Percentiles rank a stretch among this genome's conserved stretches.
Evolutionary conservation across 1,140 invertebrate genomes (phyloP).

Genomic region (Drosophila biarmipes): DNA sequence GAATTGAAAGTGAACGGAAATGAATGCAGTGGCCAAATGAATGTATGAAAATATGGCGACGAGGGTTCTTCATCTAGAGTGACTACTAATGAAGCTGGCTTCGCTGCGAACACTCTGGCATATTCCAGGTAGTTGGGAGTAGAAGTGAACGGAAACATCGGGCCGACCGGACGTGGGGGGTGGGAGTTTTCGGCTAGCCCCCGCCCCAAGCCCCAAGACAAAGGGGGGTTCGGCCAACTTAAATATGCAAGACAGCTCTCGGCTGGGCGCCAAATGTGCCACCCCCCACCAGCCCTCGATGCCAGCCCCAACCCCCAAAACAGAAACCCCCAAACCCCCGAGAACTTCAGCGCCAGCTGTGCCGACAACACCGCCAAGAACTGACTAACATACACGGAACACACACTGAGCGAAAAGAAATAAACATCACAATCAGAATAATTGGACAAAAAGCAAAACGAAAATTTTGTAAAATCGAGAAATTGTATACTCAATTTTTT

Average conservation of each 20-base stretch:
- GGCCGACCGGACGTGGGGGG: conserved; percentile 29
- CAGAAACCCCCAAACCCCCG: not conserved
- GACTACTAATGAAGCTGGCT: conserved; percentile 63
- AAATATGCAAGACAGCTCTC: conserved; percentile 78
- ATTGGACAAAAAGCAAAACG: too few species aligned
- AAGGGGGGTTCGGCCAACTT: conserved; percentile 45
- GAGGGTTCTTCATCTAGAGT: not conserved
- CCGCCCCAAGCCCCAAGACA: not conserved
- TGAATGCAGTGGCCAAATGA: conserved; percentile 55
- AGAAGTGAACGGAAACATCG: conserved; percentile 65
- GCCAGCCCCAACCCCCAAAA: not conserved
- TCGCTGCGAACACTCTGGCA: not conserved
- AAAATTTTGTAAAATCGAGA: too few species aligned
- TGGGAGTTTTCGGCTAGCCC: not conserved
- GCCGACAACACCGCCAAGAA: conserved; percentile 35
- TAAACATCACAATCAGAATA: too few species aligned
- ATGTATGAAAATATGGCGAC: conserved; percentile 39
- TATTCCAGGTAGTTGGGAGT: conserved; percentile 51
- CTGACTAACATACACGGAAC: conserved; percentile 16
- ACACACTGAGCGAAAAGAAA: conserved; percentile 13
- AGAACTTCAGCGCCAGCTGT: conserved; percentile 44
- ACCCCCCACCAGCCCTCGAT: not conserved
- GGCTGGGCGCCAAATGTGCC: conserved; percentile 72
- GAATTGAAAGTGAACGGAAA: conserved; percentile 66
- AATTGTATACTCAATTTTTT: too few species aligned